phyloP scores from a whole-genome alignment of 2,888 invertebrate genomes.

The Eilema griseolum region DNA sequence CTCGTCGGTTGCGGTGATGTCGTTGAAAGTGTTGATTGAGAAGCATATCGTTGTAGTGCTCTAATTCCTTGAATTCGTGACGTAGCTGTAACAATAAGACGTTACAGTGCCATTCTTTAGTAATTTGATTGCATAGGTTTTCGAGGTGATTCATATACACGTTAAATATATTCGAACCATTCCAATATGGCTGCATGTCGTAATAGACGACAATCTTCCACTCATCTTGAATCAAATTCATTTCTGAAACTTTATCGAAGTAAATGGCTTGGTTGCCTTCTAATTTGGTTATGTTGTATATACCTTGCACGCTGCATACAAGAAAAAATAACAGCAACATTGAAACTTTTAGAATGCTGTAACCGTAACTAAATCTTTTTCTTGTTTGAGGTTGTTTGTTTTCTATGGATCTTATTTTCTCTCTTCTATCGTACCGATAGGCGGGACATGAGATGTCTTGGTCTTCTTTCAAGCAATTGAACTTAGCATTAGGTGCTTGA shows the following conservation, averaged over 20 bases:
- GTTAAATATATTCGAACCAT: constrained; percentile 5
- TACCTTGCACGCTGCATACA: neutral
- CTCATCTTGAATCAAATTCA: constrained; percentile 15
- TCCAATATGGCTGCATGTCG: constrained; percentile 12
- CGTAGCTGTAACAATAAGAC: neutral
- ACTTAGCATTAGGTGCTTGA: neutral
- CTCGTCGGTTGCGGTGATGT: neutral
- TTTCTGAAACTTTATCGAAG: constrained; percentile 15
- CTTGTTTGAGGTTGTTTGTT: neutral
- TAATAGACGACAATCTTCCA: constrained; percentile 17
- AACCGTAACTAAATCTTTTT: neutral
- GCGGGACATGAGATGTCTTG: neutral
- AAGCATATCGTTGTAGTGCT: neutral
- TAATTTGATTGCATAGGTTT: neutral
- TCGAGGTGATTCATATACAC: neutral
- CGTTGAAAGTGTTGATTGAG: neutral
- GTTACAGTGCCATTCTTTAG: neutral
- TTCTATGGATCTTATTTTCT: neutral
- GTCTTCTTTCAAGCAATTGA: neutral
- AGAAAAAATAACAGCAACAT: neutral
- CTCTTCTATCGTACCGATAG: neutral
- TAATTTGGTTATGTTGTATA: neutral
- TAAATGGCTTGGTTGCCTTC: constrained; percentile 3
- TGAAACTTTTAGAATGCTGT: neutral
- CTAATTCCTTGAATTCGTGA: neutral